These are phyloP conservation scores for Branchinecta lindahli DNA, from an alignment of 1,140 invertebrate genomes.

Conservation along the genomic window DNA sequence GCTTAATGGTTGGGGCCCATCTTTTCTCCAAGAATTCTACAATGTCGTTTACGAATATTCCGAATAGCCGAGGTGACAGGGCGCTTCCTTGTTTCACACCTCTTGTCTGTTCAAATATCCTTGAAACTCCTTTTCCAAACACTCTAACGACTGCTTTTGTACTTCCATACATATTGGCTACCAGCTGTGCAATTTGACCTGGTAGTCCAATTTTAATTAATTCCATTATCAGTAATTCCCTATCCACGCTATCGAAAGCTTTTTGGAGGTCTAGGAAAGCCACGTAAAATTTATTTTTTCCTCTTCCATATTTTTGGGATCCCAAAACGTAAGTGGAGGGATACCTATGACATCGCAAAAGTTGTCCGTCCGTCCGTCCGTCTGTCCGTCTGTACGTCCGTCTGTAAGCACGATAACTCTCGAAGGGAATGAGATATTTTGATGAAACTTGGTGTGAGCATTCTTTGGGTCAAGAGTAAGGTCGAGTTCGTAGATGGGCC, in stretches of 20 bases:
- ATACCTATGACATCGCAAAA: too few species aligned
- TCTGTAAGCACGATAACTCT: too few species aligned
- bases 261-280: constrained; percentile 2
- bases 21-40: constrained; percentile 8
- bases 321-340: too few species aligned
- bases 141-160: constrained; percentile 10
- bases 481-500: too few species aligned
- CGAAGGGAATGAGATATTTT: too few species aligned
- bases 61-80: constrained; percentile 10
- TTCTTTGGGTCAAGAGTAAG: too few species aligned
- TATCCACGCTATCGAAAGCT: constrained; percentile 10
- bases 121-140: constrained; percentile 6
- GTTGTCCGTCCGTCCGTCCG: too few species aligned
- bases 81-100: constrained; percentile 2
- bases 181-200: constrained; percentile 4
- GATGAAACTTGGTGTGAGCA: too few species aligned
- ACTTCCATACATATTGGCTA: constrained; percentile 9
- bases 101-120: constrained; percentile 11
- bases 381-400: too few species aligned
- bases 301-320: constrained; percentile 11
- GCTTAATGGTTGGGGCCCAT: constrained; percentile 8
- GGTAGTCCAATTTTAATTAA: constrained; percentile 6
- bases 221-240: constrained; percentile 11
- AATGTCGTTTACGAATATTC: constrained; percentile 9
- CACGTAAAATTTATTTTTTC: constrained; percentile 11